Base-by-base conservation (phyloP, 2,888 invertebrate species). In the Patella ulyssiponensis region DNA sequence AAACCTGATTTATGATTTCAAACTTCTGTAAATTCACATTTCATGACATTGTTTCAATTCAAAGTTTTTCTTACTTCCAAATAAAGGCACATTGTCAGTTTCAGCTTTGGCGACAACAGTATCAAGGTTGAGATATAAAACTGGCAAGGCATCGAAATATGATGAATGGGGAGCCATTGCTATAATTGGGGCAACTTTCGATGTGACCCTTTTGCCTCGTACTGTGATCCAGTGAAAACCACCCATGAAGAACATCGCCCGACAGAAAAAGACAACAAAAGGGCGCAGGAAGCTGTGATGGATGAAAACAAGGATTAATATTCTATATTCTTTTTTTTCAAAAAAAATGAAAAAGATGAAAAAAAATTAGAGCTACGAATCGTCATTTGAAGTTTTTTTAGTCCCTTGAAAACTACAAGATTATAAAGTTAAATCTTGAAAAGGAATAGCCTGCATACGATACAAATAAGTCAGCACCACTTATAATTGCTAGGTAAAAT, bases 111-210 rank as follows among this genome's bases (percentile, higher is more conserved):
- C 97, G 85, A 98, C 97, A 90, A 97, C 95, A 87, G 96, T 95
- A 51, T 96, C 96, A 74, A 96, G 96, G n/a, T 95, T 95, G 84
- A 96, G 94, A 89, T 94, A 94, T 79, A 96, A 95, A 88, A 96
- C 95, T 86, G 96, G 94, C 82, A 97, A 94, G 80, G 96, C 95
- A 92, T 98, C 98, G 92, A 96, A 95, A 94, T 95, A 97, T 79
- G 96, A 95, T 64, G 97, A 97, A 92, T 98, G 98, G 3, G 98
- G 98, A 5, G 97, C 97, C 81, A 96, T 94, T 77, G 95, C 95
- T 82, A 97, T 93, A 92, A 98, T 94, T 1, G 97, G 96, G 5
- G 97, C 97, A 83, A 96, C 95, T 78, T 93, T 92, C 73, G 95
- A 93, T 80, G 94, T 93, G 80, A 95, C 96, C 84, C 95, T 95